A percentile compares a stretch with the other conserved stretches of the same genome.
phyloP scores from a whole-genome alignment of 2,888 invertebrate species.

The Hemistola chrysoprasaria region DNA sequence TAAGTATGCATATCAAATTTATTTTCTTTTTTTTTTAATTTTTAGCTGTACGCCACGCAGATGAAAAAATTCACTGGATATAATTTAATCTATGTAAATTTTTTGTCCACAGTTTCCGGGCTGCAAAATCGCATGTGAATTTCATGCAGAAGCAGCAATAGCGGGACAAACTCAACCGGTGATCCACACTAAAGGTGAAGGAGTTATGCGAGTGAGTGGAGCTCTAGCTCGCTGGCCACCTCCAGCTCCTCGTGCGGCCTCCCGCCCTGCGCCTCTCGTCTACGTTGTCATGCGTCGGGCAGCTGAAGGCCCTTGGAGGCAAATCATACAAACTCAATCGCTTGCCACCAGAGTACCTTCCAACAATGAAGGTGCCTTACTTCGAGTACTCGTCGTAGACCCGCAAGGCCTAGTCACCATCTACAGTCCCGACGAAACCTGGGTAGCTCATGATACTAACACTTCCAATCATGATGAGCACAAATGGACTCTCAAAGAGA shows the following conservation, averaged over 20 bases:
- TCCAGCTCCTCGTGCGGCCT: slow-evolving; percentile 80
- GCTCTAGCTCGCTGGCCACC: slow-evolving; percentile 85
- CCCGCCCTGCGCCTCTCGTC: slow-evolving; percentile 83
- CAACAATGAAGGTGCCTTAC: slow-evolving; percentile 84
- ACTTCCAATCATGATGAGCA: slow-evolving; percentile 74
- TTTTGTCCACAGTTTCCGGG: slow-evolving; percentile 84
- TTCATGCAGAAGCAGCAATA: slow-evolving; percentile 84
- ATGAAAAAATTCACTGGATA: neutral
- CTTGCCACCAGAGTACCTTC: slow-evolving; percentile 84
- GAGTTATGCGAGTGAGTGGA: slow-evolving; percentile 84
- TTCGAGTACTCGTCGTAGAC: slow-evolving; percentile 87
- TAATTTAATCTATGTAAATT: slow-evolving; percentile 1
- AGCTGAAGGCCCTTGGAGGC: slow-evolving; percentile 84
- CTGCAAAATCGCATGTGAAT: slow-evolving; percentile 87
- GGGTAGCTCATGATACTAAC: slow-evolving; percentile 80
- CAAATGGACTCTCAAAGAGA: slow-evolving; percentile 85
- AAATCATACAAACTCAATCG: slow-evolving; percentile 85
- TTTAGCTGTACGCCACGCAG: too few relatives aligned
- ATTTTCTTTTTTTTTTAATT: too few relatives aligned
- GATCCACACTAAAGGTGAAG: slow-evolving; percentile 86
- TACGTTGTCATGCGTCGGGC: slow-evolving; percentile 87
- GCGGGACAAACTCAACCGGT: slow-evolving; percentile 86
- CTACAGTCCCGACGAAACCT: slow-evolving; percentile 85
- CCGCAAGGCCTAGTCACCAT: slow-evolving; percentile 87
- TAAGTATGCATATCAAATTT: slow-evolving; percentile 68